Evolutionary conservation across 2,888 invertebrate genomes (phyloP).

Genomic region (Schrankia costaestrigalis): DNA sequence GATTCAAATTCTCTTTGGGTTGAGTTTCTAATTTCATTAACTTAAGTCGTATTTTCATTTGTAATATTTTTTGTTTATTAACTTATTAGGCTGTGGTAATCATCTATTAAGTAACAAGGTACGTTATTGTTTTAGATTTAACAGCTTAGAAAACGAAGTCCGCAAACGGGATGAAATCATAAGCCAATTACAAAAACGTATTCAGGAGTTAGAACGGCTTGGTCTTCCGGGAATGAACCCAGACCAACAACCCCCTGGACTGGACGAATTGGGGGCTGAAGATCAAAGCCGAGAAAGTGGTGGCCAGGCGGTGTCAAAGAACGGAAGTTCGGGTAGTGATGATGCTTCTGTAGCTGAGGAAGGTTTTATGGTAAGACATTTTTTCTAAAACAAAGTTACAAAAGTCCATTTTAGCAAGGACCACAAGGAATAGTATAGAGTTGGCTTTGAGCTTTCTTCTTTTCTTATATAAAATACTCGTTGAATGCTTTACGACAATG

Average conservation of each 20-base stretch:
- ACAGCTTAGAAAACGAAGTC: slow-evolving; percentile 90
- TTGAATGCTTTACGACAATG: too few species aligned
- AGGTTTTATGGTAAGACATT: slow-evolving; percentile 69
- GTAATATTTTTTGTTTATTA: too few species aligned
- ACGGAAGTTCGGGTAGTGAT: slow-evolving; percentile 71
- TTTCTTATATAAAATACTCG: too few species aligned
- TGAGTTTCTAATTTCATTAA: too few species aligned
- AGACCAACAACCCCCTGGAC: slow-evolving; percentile 21
- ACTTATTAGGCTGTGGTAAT: too few species aligned
- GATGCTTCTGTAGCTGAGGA: slow-evolving; percentile 67
- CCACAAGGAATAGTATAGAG: neutral
- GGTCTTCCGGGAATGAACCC: slow-evolving; percentile 44
- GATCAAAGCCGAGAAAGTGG: slow-evolving; percentile 19
- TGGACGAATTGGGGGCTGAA: slow-evolving; percentile 16
- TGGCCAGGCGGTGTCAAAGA: slow-evolving; percentile 43
- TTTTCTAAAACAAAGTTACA: neutral
- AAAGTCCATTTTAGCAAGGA: neutral
- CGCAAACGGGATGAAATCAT: slow-evolving; percentile 90
- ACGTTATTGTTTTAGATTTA: slow-evolving; percentile 77
- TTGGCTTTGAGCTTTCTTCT: too few species aligned
- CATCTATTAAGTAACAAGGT: too few species aligned
- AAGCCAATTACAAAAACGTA: slow-evolving; percentile 86
- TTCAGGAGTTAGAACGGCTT: slow-evolving; percentile 83
- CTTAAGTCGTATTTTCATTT: too few species aligned
- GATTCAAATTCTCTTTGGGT: too few species aligned